These are phyloP conservation scores for Siniperca obscura DNA, from an alignment of 2,797 vertebrate genomes.

Conservation along the genomic window DNA sequence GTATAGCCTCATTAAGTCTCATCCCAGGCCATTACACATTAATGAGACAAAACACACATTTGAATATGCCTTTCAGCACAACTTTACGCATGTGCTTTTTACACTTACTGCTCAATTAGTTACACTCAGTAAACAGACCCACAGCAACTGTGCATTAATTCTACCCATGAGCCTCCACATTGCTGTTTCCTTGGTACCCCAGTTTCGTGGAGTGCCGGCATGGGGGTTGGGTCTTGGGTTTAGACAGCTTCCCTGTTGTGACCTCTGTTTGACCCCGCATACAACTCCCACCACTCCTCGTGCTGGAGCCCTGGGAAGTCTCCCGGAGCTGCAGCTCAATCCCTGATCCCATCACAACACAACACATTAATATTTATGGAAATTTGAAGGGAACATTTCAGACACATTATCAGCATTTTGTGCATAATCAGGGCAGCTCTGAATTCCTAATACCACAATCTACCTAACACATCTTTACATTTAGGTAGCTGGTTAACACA, in stretches of 20 bases:
- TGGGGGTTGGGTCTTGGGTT: conserved; percentile 37
- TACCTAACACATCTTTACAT: conserved; percentile 16
- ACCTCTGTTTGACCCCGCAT: conserved; percentile 79
- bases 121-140: conserved; percentile 50
- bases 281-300: conserved; percentile 68
- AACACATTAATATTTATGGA: conserved; percentile 79
- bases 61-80: conserved; percentile 55
- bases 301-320: conserved; percentile 49
- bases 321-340: conserved; percentile 37
- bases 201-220: conserved; percentile 63
- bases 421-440: conserved; percentile 37
- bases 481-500: conserved; percentile 4
- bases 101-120: conserved; percentile 59
- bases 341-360: conserved; percentile 60
- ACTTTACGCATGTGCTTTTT: conserved; percentile 36
- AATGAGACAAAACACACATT: conserved; percentile 61
- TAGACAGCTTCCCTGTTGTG: conserved; percentile 66
- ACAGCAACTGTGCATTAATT: conserved; percentile 61
- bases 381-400: conserved; percentile 63
- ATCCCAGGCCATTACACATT: conserved; percentile 49
- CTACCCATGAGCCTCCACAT: conserved; percentile 52
- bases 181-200: conserved; percentile 43
- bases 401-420: conserved; percentile 62
- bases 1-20: conserved; percentile 44
- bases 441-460: conserved; percentile 20